These are phyloP conservation scores for Agrypnia vestita DNA, from an alignment of 1,140 invertebrate genomes.

Conservation along the genomic window DNA sequence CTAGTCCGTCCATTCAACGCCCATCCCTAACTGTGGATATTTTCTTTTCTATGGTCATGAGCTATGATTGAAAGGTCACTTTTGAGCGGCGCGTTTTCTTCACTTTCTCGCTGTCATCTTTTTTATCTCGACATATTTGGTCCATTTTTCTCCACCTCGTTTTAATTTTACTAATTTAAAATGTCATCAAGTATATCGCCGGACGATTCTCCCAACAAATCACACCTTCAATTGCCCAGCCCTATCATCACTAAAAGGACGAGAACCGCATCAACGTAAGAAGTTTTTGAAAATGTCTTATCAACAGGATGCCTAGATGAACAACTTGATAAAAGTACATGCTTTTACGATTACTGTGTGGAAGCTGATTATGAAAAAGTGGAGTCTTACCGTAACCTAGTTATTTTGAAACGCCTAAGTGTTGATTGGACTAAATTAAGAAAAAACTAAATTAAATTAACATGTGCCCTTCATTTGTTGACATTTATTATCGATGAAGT, in stretches of 20 bases:
- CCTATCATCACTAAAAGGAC: constrained; percentile 85
- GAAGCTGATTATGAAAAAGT: too few species aligned
- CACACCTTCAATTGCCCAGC: constrained; percentile 78
- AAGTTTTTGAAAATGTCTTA: constrained; percentile 51
- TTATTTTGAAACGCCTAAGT: too few species aligned
- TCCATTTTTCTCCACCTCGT: neutral
- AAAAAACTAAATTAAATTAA: too few species aligned
- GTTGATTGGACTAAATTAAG: too few species aligned
- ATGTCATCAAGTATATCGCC: constrained; percentile 48
- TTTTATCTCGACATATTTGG: constrained; percentile 13
- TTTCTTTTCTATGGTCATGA: too few species aligned
- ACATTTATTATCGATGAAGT: too few species aligned
- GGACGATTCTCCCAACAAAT: constrained; percentile 49
- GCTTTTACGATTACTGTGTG: too few species aligned
- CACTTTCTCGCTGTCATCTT: constrained; percentile 42
- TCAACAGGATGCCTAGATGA: constrained; percentile 1
- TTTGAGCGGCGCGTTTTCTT: constrained; percentile 34
- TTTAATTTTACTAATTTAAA: neutral
- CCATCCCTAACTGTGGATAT: too few species aligned
- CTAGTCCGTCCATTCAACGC: too few species aligned
- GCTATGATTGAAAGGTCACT: constrained; percentile 9
- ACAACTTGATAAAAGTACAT: too few species aligned
- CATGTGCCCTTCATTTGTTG: too few species aligned
- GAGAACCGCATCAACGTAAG: constrained; percentile 86
- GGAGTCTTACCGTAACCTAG: too few species aligned